A percentile compares a stretch with the other conserved stretches of the same genome.
Evolutionary conservation across 2,888 invertebrate species (phyloP).

Genomic region (Syrphus vitripennis): DNA sequence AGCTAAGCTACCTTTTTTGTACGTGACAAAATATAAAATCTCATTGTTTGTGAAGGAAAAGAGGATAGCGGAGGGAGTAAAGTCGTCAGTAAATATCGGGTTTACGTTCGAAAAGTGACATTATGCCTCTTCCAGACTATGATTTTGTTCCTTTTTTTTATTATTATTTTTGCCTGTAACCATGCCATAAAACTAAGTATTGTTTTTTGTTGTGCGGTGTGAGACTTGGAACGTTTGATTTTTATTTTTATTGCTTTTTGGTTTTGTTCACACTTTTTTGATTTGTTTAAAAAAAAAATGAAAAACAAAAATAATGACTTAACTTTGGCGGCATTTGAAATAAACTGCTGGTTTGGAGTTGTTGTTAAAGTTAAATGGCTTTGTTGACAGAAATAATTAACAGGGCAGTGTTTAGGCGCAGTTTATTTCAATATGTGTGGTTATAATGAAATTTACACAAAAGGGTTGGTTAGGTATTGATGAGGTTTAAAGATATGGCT

Average conservation of each 20-base stretch:
- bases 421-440: background rate
- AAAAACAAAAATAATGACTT: conserved; percentile 12
- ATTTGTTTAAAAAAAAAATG: conserved; percentile 6
- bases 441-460: background rate
- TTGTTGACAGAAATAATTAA: conserved; percentile 35
- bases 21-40: conserved; percentile 23
- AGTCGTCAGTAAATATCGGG: conserved; percentile 2
- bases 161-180: background rate
- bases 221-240: conserved; percentile 16
- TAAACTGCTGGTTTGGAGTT: conserved; percentile 21
- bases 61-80: background rate
- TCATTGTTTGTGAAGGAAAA: background rate
- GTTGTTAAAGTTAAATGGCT: conserved; percentile 38
- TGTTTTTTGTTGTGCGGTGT: conserved; percentile 1
- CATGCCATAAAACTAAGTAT: background rate
- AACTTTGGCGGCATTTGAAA: conserved; percentile 15
- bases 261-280: conserved; percentile 14
- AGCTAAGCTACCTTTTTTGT: conserved; percentile 5
- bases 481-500: background rate
- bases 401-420: background rate
- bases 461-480: background rate
- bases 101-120: conserved; percentile 9
- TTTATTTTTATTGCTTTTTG: conserved; percentile 38
- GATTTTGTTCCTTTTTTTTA: background rate
- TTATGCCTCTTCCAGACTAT: conserved; percentile 12